These are phyloP conservation scores for Holothuria glaberrima DNA, from an alignment of 35 echinoderm and acorn worm genomes.

Conservation along the genomic window DNA sequence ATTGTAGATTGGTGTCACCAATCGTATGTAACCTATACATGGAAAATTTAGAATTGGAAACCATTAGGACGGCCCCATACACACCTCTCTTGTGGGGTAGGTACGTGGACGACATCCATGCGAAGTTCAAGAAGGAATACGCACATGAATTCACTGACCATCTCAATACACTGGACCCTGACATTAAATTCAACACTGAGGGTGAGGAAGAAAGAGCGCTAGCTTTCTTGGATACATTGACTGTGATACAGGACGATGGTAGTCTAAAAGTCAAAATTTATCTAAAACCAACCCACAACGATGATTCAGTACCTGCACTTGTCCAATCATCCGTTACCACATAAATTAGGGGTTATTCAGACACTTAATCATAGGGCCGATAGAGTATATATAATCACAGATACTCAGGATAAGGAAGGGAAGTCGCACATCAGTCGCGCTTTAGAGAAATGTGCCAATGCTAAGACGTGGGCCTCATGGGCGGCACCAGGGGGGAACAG, in stretches of 20 bases:
- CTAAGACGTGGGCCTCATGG: too few relatives aligned
- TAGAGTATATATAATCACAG: not conserved
- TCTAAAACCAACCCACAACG: slow-evolving; percentile 54
- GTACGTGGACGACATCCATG: slow-evolving; percentile 57
- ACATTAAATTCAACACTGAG: too few relatives aligned
- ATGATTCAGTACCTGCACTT: slow-evolving; percentile 57
- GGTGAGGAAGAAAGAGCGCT: too few relatives aligned
- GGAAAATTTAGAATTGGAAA: slow-evolving; percentile 24
- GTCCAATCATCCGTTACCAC: slow-evolving; percentile 38
- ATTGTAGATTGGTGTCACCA: slow-evolving; percentile 11
- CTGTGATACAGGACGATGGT: too few relatives aligned
- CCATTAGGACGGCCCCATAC: not conserved
- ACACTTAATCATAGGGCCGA: slow-evolving; percentile 30
- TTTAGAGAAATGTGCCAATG: too few relatives aligned
- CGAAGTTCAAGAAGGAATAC: too few relatives aligned
- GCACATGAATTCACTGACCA: slow-evolving; percentile 42
- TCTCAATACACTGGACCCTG: slow-evolving; percentile 24
- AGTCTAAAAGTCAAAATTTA: slow-evolving; percentile 45
- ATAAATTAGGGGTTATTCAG: not conserved
- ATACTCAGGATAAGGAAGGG: not conserved
- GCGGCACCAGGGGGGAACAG: too few relatives aligned
- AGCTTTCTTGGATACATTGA: too few relatives aligned
- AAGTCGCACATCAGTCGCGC: too few relatives aligned
- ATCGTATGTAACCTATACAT: slow-evolving; percentile 51
- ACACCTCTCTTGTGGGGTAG: slow-evolving; percentile 1